Percentiles rank a stretch among this genome's conserved stretches.
Evolutionary conservation across 2,797 vertebrate species (phyloP).

Genomic region (Discoglossus pictus): DNA sequence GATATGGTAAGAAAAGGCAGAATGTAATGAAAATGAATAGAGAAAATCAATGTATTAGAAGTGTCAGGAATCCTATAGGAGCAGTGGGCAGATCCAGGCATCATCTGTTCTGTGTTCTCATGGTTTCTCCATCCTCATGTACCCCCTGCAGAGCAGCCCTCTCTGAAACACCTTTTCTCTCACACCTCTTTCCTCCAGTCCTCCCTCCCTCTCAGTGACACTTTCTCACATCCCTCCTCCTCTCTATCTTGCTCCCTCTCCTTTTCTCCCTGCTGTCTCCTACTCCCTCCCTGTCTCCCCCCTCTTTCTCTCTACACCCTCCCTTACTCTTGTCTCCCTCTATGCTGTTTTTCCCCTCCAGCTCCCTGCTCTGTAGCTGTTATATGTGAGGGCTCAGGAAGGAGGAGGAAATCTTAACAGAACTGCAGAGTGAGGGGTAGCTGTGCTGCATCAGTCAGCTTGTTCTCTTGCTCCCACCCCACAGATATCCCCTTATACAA

Average conservation of each 20-base stretch:
- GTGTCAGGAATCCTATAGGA: no score
- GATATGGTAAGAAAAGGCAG: no score
- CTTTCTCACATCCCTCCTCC: conserved; percentile 32
- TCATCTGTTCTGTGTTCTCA: no score
- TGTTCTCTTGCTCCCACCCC: not conserved
- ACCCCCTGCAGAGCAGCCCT: no score
- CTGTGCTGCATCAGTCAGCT: conserved; percentile 7
- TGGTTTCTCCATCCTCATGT: not conserved
- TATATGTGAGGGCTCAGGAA: conserved; percentile 33
- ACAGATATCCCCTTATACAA: conserved; percentile 7
- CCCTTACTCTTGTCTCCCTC: conserved; percentile 10
- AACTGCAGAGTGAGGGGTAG: conserved; percentile 33
- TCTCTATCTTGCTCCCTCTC: not conserved
- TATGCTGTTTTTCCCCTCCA: conserved; percentile 9
- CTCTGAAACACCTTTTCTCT: no score
- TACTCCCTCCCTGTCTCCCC: not conserved
- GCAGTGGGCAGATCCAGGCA: no score
- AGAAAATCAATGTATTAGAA: no score
- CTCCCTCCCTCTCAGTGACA: conserved; percentile 23
- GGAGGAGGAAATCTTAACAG: conserved; percentile 27
- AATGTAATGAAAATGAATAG: no score
- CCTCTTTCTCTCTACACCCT: no score
- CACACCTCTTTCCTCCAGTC: conserved; percentile 26
- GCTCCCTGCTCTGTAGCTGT: conserved; percentile 15
- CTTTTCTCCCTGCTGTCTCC: not conserved